Base-by-base conservation (phyloP, 2,797 vertebrate genomes). In the Epinephelus coioides region DNA sequence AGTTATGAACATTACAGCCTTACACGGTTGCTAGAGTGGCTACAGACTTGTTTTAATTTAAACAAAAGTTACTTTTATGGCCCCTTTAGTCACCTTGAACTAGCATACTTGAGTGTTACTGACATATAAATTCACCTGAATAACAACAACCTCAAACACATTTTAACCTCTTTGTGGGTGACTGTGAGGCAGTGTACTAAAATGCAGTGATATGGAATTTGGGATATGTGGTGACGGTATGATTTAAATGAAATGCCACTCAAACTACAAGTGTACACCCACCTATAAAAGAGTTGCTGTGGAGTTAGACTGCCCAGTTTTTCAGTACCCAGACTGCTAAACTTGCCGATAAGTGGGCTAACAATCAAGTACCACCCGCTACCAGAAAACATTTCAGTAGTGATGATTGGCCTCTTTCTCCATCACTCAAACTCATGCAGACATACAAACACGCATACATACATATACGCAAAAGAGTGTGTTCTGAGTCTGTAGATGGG, bases 401-500 rank as follows among this genome's bases (percentile, higher is more conserved):
- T 71, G 51, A 84, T 61, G 64, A 79, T 25, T 72, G 55, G 67
- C 80, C 59, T 69, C 50, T 73, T 75, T 66, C 68, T 80, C 40
- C 4, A 27, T 81, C 81, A 59, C 56, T 65, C 78, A 68, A 55
- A 75, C 69, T n/a, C 82, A 84, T 44, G 46, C 70, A 59, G 25
- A 71, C 83, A 61, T 14, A 27, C 46, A 23, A n/a, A 63, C 46
- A 66, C 11, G 19, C 38, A 74, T 13, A 49, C 74, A 69, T 7
- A 89, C 76, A 77, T 17, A 78, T 34, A 88, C 72, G 73, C 64
- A 82, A 80, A 77, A 82, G 65, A 83, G 79, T 78, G 83, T 84
- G 73, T 85, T 92, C 64, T 51, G 79, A 89, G 88, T 89, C 81
- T 76, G 73, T 84, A 82, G 80, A 79, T 79, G 71, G 84, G 76